phyloP scores from a whole-genome alignment of 2,797 vertebrate species.

The Xyrichtys novacula region DNA sequence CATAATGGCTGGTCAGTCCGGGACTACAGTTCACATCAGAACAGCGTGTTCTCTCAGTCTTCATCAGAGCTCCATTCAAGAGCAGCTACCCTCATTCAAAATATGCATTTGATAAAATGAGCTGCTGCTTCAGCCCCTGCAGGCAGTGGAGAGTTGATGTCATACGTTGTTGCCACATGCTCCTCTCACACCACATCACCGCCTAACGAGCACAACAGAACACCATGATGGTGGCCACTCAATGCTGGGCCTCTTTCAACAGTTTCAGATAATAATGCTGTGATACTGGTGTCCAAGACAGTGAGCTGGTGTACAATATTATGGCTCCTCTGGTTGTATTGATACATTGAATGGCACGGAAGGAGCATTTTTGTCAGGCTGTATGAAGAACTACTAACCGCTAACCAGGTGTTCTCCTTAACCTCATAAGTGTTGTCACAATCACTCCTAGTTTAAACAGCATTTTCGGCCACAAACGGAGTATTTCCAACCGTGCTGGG shows the following conservation, averaged over 20 bases:
- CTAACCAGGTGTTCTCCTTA: slow-evolving; percentile 11
- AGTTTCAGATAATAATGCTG: not conserved
- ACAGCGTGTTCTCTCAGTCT: slow-evolving; percentile 60
- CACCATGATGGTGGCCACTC: slow-evolving; percentile 15
- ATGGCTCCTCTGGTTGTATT: not conserved
- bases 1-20: slow-evolving; percentile 13
- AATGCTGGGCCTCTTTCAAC: not conserved
- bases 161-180: slow-evolving; percentile 25
- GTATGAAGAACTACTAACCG: slow-evolving; percentile 26
- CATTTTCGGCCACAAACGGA: too few relatives aligned
- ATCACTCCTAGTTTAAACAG: not conserved
- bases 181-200: slow-evolving; percentile 14
- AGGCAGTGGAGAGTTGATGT: slow-evolving; percentile 19
- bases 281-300: not conserved
- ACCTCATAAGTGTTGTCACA: not conserved
- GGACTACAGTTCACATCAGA: slow-evolving; percentile 29
- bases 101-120: slow-evolving; percentile 32
- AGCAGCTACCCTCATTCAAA: slow-evolving; percentile 21
- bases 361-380: not conserved
- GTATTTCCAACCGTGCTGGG: too few relatives aligned
- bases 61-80: slow-evolving; percentile 21
- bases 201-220: slow-evolving; percentile 13
- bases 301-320: not conserved
- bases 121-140: slow-evolving; percentile 17
- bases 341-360: not conserved